Evolutionary conservation across 2,113 vertebrate genomes (phyloP), one percentile per base, ranked within the genome.

Genomic region (Leuciscus idus): DNA sequence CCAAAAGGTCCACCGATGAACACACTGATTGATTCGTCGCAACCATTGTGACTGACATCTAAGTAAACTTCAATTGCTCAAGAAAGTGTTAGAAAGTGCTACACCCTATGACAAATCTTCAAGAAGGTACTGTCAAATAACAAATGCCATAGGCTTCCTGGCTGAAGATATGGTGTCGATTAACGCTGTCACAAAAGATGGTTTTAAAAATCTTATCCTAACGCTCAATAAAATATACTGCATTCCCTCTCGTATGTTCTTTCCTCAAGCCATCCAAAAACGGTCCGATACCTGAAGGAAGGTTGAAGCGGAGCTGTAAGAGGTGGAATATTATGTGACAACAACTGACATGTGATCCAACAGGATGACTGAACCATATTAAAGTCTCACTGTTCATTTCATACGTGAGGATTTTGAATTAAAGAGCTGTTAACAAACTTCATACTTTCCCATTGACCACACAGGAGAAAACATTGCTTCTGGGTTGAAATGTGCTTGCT

Each of bases 11-110:
- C 70, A 43, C 70, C 3, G 19, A 73, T 72, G 68, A 72, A 72
- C 17, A 21, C 36, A 73, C 9, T 43, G 39, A 39, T 39, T 43
- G 39, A 39, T 39, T 23, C 4, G 1, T 72, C 33, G 21, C 70
- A 73, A 73, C 19, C 70, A 39, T 36, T 4, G 21, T 8, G 21
- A 72, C 36, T 43, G 68, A 73, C 70, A 43, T 23, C 70, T 19
- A 72, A 39, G 36, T 8, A 72, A 72, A 72, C 70, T n/a, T 73
- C 21, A 43, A 73, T 43, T 43, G 36, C 70, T 46, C 70, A 73
- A 23, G 68, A 39, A 39, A 39, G 39, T 17, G 7, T 72, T 72
- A 19, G 6, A 70, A 70, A 66, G 28, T 66, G 12, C 28, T 28
- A 59, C 21, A 59, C 21, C 7, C 52, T 9, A 57, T 57, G 21